Conservation (phyloP, 1,140 invertebrate genomes). For the Lanistes nyassanus region DNA sequence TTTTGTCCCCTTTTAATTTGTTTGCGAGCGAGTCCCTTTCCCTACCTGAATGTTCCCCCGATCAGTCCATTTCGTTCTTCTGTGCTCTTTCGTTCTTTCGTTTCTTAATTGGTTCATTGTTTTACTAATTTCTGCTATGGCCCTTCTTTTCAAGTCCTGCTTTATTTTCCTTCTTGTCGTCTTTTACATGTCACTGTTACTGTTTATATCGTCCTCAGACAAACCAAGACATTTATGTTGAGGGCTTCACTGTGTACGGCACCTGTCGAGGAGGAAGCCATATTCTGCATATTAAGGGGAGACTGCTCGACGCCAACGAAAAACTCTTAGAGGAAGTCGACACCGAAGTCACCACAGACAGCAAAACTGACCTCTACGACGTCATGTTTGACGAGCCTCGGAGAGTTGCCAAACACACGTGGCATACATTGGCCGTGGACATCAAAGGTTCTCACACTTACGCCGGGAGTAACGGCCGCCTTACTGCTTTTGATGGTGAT, state of each 20-base stretch:
- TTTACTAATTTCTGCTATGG: too few species aligned
- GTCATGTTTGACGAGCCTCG: constrained; percentile 25
- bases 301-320: constrained; percentile 24
- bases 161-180: too few species aligned
- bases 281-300: constrained; percentile 18
- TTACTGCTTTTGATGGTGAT: constrained; percentile 10
- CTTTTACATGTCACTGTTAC: too few species aligned
- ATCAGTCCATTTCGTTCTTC: too few species aligned
- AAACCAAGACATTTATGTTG: constrained; percentile 23
- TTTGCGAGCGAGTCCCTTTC: too few species aligned
- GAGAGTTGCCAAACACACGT: background rate
- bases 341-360: constrained; percentile 15
- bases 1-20: too few species aligned
- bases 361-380: constrained; percentile 28
- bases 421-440: constrained; percentile 24
- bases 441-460: constrained; percentile 31
- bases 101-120: too few species aligned
- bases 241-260: constrained; percentile 32
- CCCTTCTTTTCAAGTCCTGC: too few species aligned
- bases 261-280: constrained; percentile 19
- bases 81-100: background rate
- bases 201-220: constrained; percentile 13
- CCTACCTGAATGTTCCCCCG: too few species aligned
- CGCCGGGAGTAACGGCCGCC: constrained; percentile 23
- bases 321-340: background rate